Evolutionary conservation across 2,888 invertebrate species (phyloP), one percentile per base, ranked within the genome.

Genomic region (Calliphora vomitoria): DNA sequence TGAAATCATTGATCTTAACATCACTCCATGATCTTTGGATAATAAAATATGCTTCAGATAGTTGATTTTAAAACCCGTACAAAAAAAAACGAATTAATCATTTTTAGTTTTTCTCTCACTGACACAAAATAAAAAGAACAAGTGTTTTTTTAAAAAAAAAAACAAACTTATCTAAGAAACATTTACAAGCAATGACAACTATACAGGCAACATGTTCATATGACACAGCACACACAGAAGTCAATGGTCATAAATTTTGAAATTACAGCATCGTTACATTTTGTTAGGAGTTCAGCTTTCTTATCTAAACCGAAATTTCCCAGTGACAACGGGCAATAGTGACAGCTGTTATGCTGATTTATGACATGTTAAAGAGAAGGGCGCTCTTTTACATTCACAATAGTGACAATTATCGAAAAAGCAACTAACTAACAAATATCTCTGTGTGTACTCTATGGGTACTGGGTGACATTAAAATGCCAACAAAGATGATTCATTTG

Each of bases 341-440:
- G 85, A 85, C 85, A 85, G 80, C 68, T 81, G 81, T 84, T 85
- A 60, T 47, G 82, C 75, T 87, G 87, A 87, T 87, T 87, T 87
- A 87, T 87, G 85, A 79, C 74, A 18, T 2, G 62, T 44, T 31
- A 15, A 13, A 8, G 5, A 69, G 18, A 71, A 20, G 62, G 72
- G 81, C 41, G 64, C 72, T 38, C 35, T 25, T 25, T 18, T 6
- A 4, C 55, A 71, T 10, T 38, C 50, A 55, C 44, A 53, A 44
- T 64, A 79, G 78, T 38, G 60, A 74, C 66, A 79, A 79, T 74
- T 80, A 80, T 69, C 60, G 38, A 38, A n/a, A 25, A 25, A 76
- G 55, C 11, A 69, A 50, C 15, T 47, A 35, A 18, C 53, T 31
- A 44, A 69, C n/a, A 31, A 76, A 31, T 44, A 72, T 53, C 38